phyloP scores from a whole-genome alignment of 2,888 invertebrate species.

The Zootermopsis nevadensis region DNA sequence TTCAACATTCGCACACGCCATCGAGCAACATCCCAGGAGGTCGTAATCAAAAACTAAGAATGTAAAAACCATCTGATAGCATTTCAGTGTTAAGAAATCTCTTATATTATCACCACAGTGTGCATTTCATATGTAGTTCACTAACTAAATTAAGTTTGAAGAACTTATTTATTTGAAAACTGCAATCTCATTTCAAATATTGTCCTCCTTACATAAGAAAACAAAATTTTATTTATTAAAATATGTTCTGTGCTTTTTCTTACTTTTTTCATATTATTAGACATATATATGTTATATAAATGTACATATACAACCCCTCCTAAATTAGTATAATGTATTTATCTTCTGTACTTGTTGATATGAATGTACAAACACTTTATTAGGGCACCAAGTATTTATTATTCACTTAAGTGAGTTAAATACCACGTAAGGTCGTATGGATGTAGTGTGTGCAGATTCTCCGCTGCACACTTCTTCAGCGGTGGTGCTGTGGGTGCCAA shows the following conservation, averaged over 20 bases:
- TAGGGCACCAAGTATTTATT: conserved; percentile 1
- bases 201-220: background rate
- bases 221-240: background rate
- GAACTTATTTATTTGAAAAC: background rate
- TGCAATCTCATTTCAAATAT: background rate
- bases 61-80: too few species aligned
- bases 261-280: background rate
- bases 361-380: conserved; percentile 5
- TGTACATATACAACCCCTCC: conserved; percentile 7
- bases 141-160: too few species aligned
- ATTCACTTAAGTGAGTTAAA: background rate
- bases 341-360: background rate
- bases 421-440: too few species aligned
- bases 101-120: background rate
- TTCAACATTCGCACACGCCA: too few species aligned
- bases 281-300: conserved; percentile 6
- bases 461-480: too few species aligned
- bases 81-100: too few species aligned
- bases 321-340: background rate
- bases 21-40: too few species aligned
- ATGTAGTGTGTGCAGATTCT: too few species aligned
- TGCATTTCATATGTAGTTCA: conserved; percentile 9
- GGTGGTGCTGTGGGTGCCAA: too few species aligned
- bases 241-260: background rate
- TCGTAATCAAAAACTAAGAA: too few species aligned